Percentiles rank a stretch among this genome's conserved stretches.
These are phyloP conservation scores for Anoplolepis gracilipes DNA, from an alignment of 1,140 invertebrate genomes.

Conservation along the genomic window DNA sequence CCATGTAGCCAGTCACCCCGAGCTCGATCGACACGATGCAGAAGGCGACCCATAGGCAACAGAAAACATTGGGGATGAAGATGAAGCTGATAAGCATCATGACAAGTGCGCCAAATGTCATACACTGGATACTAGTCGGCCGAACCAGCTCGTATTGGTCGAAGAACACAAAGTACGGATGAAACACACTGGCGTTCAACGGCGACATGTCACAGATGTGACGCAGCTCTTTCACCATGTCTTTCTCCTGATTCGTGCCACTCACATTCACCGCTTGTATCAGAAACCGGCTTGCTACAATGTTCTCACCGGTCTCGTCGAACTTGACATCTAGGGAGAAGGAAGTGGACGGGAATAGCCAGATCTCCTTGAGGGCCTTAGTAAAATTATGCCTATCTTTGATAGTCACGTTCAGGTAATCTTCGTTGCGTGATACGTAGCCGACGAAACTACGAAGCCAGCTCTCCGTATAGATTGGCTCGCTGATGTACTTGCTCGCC, in stretches of 20 bases:
- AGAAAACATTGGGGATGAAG: conserved; percentile 97
- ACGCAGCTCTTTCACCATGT: conserved; percentile 94
- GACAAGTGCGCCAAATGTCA: conserved; percentile 95
- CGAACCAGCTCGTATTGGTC: conserved; percentile 97
- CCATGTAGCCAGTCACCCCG: conserved; percentile 98
- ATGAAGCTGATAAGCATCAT: conserved; percentile 99
- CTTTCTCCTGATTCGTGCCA: conserved; percentile 95
- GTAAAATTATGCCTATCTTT: conserved; percentile 91
- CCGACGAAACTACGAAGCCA: conserved; percentile 95
- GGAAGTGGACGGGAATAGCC: conserved; percentile 90
- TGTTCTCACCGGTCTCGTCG: conserved; percentile 90
- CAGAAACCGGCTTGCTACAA: conserved; percentile 94
- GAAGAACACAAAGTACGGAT: conserved; percentile 98
- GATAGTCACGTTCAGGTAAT: conserved; percentile 91
- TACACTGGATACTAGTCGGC: conserved; percentile 96
- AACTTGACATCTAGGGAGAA: conserved; percentile 95
- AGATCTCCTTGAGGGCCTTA: conserved; percentile 90
- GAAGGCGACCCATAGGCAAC: conserved; percentile 97
- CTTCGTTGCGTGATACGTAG: conserved; percentile 91
- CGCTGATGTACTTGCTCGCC: conserved; percentile 92
- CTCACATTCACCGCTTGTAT: conserved; percentile 96
- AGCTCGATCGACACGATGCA: conserved; percentile 98
- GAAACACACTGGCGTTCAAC: conserved; percentile 95
- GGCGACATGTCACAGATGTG: conserved; percentile 92
- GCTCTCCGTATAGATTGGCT: conserved; percentile 94